Base-by-base conservation (phyloP, 2,888 invertebrate genomes). In the Erpobdella octoculata region DNA sequence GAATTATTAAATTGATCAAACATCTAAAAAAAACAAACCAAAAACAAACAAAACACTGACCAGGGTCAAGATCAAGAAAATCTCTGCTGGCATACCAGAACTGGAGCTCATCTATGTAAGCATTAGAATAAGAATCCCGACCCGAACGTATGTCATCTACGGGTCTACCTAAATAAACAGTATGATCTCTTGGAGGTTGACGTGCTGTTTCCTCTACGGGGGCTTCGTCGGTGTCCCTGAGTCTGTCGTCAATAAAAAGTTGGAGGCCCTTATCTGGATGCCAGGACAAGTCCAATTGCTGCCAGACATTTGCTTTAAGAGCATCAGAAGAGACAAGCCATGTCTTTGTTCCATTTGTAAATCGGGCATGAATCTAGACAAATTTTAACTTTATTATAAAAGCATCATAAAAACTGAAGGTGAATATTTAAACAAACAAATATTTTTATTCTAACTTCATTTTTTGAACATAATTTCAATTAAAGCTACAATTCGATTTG, bases 221-320 rank as follows among this genome's bases (percentile, higher is more conserved):
- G 8, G 62, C 68, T 12, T 61, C 68, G 28, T 69, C 59, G 35
- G 28, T 58, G 15, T 74, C 77, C 41, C 78, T 77, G 61, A 75
- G 35, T 31, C 75, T 72, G 38, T 77, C 78, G 71, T 82, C 77
- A 6, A 80, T 36, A 75, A 77, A 81, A 73, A 82, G 67, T 48
- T 75, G 75, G 25, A 81, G 73, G 1, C 82, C 82, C 35, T 77
- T 77, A 2, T 76, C 76, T 5, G 76, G 76, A 64, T 81, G 79
- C 81, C 81, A 82, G n/a, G 81, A 78, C 73, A 82, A 66, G 36
- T 79, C 78, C 6, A 82, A 75, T 41, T 79, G 76, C 73, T 80
- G 79, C 82, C 82, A 82, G 5, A 75, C 71, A 41, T 78, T 75
- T 6, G 73, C 68, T 8, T 70, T 71, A 36, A 80, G 70, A 18